phyloP scores from a whole-genome alignment of 1,140 invertebrate species.

The Diploscapter pachys region DNA sequence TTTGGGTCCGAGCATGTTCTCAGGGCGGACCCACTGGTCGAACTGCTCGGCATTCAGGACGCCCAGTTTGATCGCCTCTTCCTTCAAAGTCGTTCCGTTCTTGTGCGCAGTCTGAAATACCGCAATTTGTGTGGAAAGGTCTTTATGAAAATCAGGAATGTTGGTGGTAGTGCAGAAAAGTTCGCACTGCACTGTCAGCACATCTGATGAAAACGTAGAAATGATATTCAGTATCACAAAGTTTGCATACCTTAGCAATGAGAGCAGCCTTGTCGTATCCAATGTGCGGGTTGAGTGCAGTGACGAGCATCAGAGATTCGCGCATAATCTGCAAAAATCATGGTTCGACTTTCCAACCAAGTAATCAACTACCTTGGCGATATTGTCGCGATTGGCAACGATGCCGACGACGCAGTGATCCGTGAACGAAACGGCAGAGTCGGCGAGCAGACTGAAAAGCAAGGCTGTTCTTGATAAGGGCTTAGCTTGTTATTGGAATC shows the following conservation, averaged over 20 bases:
- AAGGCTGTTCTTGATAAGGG: no score
- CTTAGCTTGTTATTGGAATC: no score
- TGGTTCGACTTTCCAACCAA: not conserved
- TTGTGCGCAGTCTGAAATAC: conserved; percentile 74
- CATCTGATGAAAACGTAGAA: no score
- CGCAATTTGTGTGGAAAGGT: no score
- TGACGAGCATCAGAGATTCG: conserved; percentile 96
- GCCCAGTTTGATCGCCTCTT: conserved; percentile 77
- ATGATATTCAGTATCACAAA: no score
- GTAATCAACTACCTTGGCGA: conserved; percentile 34
- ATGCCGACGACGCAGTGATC: conserved; percentile 91
- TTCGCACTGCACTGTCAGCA: no score
- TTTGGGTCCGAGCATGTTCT: conserved; percentile 93
- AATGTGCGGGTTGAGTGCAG: conserved; percentile 94
- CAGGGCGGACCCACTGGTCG: conserved; percentile 84
- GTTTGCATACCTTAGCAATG: conserved; percentile 74
- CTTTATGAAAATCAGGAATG: no score
- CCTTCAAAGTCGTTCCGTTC: conserved; percentile 75
- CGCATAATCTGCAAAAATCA: conserved; percentile 60
- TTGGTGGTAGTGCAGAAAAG: no score
- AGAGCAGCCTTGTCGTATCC: conserved; percentile 95
- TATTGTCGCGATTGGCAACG: conserved; percentile 69
- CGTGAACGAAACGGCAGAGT: conserved; percentile 79
- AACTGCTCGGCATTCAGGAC: conserved; percentile 84
- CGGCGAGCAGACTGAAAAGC: conserved; percentile 72